These are phyloP conservation scores for Anthoscopus minutus DNA, from an alignment of 2,113 vertebrate species.

Conservation along the genomic window DNA sequence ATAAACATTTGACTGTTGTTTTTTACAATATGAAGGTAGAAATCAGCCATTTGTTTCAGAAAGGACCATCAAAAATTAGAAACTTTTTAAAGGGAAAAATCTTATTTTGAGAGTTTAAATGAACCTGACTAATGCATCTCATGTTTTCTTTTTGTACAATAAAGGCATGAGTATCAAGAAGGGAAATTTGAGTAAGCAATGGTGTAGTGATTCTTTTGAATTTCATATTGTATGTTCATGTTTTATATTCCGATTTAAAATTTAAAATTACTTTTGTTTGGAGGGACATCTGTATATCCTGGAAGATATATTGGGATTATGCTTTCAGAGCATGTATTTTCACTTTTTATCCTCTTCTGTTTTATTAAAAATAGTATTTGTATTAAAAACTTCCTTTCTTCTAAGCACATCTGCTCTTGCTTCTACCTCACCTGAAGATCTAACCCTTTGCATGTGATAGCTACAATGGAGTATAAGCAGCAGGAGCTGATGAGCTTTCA, in stretches of 20 bases:
- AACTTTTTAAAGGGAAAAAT: not conserved
- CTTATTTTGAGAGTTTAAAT: not conserved
- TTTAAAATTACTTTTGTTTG: not conserved
- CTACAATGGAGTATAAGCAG: constrained; percentile 53
- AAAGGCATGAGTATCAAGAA: not conserved
- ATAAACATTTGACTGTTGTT: not conserved
- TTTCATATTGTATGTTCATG: not conserved
- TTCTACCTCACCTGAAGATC: constrained; percentile 45
- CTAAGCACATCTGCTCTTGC: constrained; percentile 55
- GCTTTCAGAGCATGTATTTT: constrained; percentile 14
- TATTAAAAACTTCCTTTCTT: constrained; percentile 39
- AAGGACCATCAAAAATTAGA: not conserved
- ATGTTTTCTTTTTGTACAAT: not conserved
- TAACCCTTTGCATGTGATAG: constrained; percentile 40
- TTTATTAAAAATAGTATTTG: constrained; percentile 58
- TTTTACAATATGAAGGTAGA: not conserved
- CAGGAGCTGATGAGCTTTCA: constrained; percentile 59
- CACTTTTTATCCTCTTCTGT: not conserved
- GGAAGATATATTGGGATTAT: not conserved
- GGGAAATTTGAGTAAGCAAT: not conserved
- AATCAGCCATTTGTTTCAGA: not conserved
- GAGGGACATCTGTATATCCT: not conserved
- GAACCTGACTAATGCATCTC: not conserved
- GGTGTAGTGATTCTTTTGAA: not conserved
- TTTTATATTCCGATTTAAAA: constrained; percentile 1